A percentile compares a stretch with the other conserved stretches of the same genome.
Evolutionary conservation across 2,888 invertebrate species (phyloP).

Genomic region (Campopleginae sp.): DNA sequence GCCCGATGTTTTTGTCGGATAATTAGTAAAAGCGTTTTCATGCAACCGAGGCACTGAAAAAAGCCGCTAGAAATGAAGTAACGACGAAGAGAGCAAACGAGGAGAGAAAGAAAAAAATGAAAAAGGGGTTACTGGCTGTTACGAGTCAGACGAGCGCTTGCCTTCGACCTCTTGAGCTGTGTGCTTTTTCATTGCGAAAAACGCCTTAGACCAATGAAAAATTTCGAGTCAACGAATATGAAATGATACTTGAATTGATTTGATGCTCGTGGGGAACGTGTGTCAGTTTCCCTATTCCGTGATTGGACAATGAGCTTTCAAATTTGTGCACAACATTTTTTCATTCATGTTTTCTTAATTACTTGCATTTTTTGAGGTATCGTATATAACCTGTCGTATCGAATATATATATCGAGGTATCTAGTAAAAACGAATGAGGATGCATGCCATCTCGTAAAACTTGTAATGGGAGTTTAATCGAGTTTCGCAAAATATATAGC

Average conservation of each 20-base stretch:
- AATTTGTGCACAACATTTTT: slow-evolving; percentile 1
- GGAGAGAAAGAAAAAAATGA: slow-evolving; percentile 4
- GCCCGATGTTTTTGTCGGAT: slow-evolving; percentile 80
- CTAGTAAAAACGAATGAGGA: slow-evolving; percentile 55
- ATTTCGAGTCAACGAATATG: background rate
- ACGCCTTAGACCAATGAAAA: background rate
- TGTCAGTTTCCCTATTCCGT: background rate
- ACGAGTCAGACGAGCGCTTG: slow-evolving; percentile 2
- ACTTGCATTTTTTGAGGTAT: slow-evolving; percentile 1
- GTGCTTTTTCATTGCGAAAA: slow-evolving; percentile 11
- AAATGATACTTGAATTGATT: slow-evolving; percentile 3
- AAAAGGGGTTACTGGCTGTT: slow-evolving; percentile 33
- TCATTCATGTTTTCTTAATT: background rate
- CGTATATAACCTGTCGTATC: background rate
- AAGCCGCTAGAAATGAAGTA: slow-evolving; percentile 22
- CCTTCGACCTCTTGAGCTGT: slow-evolving; percentile 9
- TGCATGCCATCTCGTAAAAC: slow-evolving; percentile 78
- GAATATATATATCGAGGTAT: slow-evolving; percentile 15
- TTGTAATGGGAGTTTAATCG: slow-evolving; percentile 82
- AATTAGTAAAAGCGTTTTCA: slow-evolving; percentile 81
- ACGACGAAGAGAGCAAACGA: slow-evolving; percentile 16
- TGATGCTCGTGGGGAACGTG: background rate
- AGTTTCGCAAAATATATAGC: slow-evolving; percentile 73
- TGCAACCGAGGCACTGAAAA: slow-evolving; percentile 60
- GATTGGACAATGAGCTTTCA: background rate